Base-by-base conservation (phyloP, 2,113 vertebrate species). In the Cebidichthys violaceus region DNA sequence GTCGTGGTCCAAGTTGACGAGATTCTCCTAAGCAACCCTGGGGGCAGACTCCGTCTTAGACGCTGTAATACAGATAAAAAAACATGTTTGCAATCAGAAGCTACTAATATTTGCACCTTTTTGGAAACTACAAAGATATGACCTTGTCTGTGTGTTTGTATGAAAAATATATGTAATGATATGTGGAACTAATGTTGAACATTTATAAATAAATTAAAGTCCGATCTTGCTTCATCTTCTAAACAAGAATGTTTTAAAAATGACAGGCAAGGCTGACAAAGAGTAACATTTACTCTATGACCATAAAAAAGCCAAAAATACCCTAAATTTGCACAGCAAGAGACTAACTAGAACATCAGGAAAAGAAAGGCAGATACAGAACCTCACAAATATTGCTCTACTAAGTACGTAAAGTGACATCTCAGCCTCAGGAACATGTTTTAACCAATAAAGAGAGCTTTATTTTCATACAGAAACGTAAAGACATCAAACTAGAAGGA, bases 1-100 rank as follows among this genome's bases (percentile, higher is more conserved):
- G 97, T 99, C 1, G 97, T 99, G 55, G 97, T 99, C 97, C 97
- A 99, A 0, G 97, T 97, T 0, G 97, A 99, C 0, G 97, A 99
- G 66, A 99, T 97, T 76, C 97, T 90, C 82, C 97, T 94, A 75
- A 98, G 86, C 83, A 99, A 90, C 41, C 97, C 97, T 0, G 97
- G 96, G 4, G 97, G 97, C 77, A 99, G 91, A 90, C 96, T 98
- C 27, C 94, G 96, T 77, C 97, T 95, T 54, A 98, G 93, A 80
- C 97, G 97, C 97, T 99, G 89, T 39, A 45, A 92, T 10, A 22
- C 6, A 70, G 33, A 79, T 2, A 27, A 50, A 72, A 2, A 75
- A 22, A 61, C 1, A 70, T 13, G 27, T 33, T 60, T 73, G 59
- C 17, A 6, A 45, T 33, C 20, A 27, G 27, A 20, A 59, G 9